These are phyloP conservation scores for Drosophila colorata DNA, from an alignment of 2,888 invertebrate genomes.

Conservation along the genomic window DNA sequence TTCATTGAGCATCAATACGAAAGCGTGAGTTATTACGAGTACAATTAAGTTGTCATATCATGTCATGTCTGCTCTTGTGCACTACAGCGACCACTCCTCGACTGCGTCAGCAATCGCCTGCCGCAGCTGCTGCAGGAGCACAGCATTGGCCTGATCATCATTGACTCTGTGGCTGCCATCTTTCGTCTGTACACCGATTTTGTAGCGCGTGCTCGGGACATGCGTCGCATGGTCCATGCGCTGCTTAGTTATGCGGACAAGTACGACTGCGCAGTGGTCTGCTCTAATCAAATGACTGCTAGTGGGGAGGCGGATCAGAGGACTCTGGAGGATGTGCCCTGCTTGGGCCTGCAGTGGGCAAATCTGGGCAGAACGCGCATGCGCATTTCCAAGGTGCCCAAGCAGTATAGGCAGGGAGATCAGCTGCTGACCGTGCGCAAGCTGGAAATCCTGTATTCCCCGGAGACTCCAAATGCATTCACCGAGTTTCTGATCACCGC, in stretches of 20 bases:
- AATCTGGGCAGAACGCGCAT: conserved; percentile 88
- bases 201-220: conserved; percentile 86
- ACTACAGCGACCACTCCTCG: conserved; percentile 86
- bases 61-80: background rate
- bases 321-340: conserved; percentile 85
- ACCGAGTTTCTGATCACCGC: conserved; percentile 86
- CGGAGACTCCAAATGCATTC: conserved; percentile 86
- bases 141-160: conserved; percentile 88
- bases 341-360: conserved; percentile 89
- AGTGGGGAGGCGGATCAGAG: conserved; percentile 9
- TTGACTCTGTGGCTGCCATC: conserved; percentile 91
- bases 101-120: conserved; percentile 86
- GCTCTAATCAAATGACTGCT: conserved; percentile 90
- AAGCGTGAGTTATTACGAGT: conserved; percentile 69
- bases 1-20: conserved; percentile 89
- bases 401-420: conserved; percentile 71
- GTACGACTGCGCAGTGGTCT: conserved; percentile 88
- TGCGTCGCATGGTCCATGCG: conserved; percentile 87
- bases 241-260: conserved; percentile 87
- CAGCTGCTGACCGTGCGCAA: conserved; percentile 80
- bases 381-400: conserved; percentile 85
- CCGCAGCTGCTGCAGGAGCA: conserved; percentile 86
- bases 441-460: conserved; percentile 87
- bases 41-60: background rate
- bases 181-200: conserved; percentile 87